These are phyloP conservation scores for Andricus curvator DNA, from an alignment of 2,888 invertebrate species.

Conservation along the genomic window DNA sequence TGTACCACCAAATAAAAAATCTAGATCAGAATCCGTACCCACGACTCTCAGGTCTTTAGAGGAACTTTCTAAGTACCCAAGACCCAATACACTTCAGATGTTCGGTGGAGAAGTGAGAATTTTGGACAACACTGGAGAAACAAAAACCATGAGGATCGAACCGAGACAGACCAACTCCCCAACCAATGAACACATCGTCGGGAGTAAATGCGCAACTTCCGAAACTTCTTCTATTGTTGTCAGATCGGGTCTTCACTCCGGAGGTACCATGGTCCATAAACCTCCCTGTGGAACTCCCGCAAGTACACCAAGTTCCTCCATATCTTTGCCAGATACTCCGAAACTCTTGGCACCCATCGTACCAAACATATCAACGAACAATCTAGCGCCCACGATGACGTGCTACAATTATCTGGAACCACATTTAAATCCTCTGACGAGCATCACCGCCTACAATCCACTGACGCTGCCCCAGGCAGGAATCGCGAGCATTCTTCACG, in stretches of 20 bases:
- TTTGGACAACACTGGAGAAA: slow-evolving; percentile 84
- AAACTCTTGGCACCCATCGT: slow-evolving; percentile 81
- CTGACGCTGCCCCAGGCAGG: slow-evolving; percentile 83
- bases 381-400: slow-evolving; percentile 78
- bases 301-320: slow-evolving; percentile 64
- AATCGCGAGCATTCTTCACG: slow-evolving; percentile 83
- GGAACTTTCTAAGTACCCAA: slow-evolving; percentile 81
- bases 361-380: slow-evolving; percentile 80
- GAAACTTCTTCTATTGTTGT: slow-evolving; percentile 87
- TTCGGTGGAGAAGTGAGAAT: slow-evolving; percentile 90
- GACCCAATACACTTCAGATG: slow-evolving; percentile 83
- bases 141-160: slow-evolving; percentile 85
- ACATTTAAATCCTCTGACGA: slow-evolving; percentile 82
- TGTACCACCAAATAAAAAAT: slow-evolving; percentile 79
- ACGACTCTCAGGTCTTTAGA: slow-evolving; percentile 80
- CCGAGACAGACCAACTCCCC: slow-evolving; percentile 80
- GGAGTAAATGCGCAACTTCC: slow-evolving; percentile 64
- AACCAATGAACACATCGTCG: slow-evolving; percentile 63
- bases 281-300: slow-evolving; percentile 75
- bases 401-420: slow-evolving; percentile 73
- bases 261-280: slow-evolving; percentile 87
- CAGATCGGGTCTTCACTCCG: slow-evolving; percentile 89
- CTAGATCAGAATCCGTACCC: slow-evolving; percentile 77
- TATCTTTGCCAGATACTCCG: slow-evolving; percentile 79
- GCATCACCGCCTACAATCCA: slow-evolving; percentile 86